Percentiles rank a stretch among this genome's conserved stretches.
Evolutionary conservation across 2,797 vertebrate species (phyloP).

Genomic region (Spinus pinus): DNA sequence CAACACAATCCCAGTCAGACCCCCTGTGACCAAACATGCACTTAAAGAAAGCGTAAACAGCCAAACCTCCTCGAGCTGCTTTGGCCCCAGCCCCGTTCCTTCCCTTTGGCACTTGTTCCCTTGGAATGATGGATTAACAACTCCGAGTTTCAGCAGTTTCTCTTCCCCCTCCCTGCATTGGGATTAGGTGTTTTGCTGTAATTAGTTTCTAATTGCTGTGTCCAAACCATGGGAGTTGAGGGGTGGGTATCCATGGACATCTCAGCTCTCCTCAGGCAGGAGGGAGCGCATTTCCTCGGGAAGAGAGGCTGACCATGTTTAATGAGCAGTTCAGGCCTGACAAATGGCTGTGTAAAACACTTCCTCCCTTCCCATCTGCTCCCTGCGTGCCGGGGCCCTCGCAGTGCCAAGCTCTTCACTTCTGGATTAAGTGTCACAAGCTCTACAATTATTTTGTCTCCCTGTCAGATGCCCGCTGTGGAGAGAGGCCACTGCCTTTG

Average conservation of each 20-base stretch:
- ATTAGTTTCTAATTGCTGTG: conserved; percentile 69
- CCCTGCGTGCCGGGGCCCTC: neutral
- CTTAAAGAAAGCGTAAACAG: conserved; percentile 67
- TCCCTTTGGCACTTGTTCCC: conserved; percentile 44
- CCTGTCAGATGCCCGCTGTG: neutral
- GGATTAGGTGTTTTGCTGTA: conserved; percentile 63
- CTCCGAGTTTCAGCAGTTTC: conserved; percentile 47
- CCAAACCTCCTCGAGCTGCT: conserved; percentile 52
- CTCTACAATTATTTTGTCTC: neutral
- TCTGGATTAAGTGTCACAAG: neutral
- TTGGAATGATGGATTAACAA: conserved; percentile 71
- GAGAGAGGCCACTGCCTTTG: neutral
- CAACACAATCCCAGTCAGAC: conserved; percentile 52
- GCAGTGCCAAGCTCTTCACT: neutral
- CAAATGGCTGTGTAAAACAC: conserved; percentile 17
- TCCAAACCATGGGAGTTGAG: neutral
- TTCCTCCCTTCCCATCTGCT: conserved; percentile 9
- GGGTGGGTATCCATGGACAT: neutral
- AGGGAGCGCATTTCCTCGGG: neutral
- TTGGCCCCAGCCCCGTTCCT: conserved; percentile 42
- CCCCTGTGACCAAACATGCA: conserved; percentile 49
- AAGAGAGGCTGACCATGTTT: conserved; percentile 13
- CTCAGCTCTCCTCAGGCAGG: conserved; percentile 27
- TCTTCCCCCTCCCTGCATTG: neutral
- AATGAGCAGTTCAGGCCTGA: conserved; percentile 16